phyloP scores from a whole-genome alignment of 2,113 vertebrate genomes.

The Rhinogobius similis region DNA sequence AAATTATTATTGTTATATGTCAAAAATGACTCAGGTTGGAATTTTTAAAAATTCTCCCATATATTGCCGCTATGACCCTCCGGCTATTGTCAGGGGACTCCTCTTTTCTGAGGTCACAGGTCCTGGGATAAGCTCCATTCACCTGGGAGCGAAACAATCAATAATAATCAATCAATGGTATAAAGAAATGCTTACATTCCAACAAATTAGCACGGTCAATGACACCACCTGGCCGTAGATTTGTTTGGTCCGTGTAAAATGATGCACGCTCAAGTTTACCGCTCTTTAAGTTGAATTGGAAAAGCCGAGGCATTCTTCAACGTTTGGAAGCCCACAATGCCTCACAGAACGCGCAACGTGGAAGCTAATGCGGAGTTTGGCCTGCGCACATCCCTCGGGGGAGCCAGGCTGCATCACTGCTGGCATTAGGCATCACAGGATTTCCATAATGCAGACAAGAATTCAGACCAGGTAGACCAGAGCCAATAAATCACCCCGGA shows the following conservation, averaged over 20 bases:
- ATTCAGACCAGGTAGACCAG: slow-evolving; percentile 58
- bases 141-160: background rate
- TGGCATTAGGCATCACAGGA: slow-evolving; percentile 43
- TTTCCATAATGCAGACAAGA: slow-evolving; percentile 61
- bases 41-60: no score
- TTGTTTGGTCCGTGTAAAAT: background rate
- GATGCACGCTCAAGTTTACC: background rate
- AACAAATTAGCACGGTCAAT: no score
- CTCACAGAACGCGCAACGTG: slow-evolving; percentile 10
- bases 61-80: background rate
- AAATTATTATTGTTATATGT: no score
- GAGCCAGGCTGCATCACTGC: slow-evolving; percentile 44
- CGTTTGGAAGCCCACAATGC: slow-evolving; percentile 3
- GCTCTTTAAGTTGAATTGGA: background rate
- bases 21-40: no score
- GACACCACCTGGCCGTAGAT: background rate
- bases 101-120: background rate
- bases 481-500: slow-evolving; percentile 63
- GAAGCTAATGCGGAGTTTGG: slow-evolving; percentile 37
- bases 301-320: slow-evolving; percentile 12
- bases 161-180: background rate
- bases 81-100: background rate
- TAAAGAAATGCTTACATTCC: no score
- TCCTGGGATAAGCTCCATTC: background rate
- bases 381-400: slow-evolving; percentile 25